A percentile compares a stretch with the other conserved stretches of the same genome.
Conservation (phyloP, 2,797 vertebrate genomes). For the Emys orbicularis region DNA sequence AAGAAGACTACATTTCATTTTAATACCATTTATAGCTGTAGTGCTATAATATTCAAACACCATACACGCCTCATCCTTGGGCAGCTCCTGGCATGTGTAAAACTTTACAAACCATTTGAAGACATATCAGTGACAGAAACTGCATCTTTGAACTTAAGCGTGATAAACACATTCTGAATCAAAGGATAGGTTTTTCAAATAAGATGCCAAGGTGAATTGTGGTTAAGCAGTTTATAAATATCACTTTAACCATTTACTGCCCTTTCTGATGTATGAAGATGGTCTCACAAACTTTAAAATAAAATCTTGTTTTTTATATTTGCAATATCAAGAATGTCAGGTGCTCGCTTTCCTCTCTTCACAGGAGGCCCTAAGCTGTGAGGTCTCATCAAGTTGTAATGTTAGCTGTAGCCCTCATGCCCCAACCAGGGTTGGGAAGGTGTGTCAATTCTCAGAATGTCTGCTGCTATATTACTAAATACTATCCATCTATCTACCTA, state of each 20-base stretch:
- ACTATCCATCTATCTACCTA: neutral
- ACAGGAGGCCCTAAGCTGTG: neutral
- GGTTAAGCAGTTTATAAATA: neutral
- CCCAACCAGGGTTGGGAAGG: neutral
- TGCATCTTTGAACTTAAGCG: neutral
- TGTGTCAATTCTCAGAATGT: neutral
- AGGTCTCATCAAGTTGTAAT: neutral
- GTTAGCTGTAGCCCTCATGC: neutral
- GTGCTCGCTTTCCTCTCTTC: neutral
- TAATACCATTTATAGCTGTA: neutral
- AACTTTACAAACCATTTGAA: slow-evolving; percentile 31
- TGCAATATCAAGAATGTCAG: neutral
- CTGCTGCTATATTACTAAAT: neutral
- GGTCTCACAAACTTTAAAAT: neutral
- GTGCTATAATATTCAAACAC: neutral
- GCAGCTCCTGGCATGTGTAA: neutral
- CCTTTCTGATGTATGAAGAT: neutral
- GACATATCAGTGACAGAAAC: neutral
- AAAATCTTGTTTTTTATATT: neutral
- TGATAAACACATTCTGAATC: neutral
- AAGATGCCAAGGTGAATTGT: neutral
- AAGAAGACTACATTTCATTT: neutral
- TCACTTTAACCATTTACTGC: neutral
- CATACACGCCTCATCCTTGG: neutral
- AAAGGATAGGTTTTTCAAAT: neutral